Percentiles rank a stretch among this genome's conserved stretches.
Evolutionary conservation across 1,140 invertebrate species (phyloP).

Genomic region (Antheraea pernyi): DNA sequence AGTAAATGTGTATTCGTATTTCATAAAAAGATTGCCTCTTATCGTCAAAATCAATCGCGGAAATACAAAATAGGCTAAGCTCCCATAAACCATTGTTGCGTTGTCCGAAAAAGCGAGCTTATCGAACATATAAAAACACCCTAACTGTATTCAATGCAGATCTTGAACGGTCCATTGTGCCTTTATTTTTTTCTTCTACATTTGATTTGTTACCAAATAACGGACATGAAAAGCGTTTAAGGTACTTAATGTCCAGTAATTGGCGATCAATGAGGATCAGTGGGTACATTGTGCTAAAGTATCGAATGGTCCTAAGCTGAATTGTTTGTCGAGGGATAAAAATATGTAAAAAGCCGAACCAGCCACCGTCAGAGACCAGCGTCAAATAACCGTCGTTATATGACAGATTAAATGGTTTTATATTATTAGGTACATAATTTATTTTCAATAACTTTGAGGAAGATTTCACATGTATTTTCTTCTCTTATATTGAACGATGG

Average conservation of each 20-base stretch:
- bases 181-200: slow-evolving; percentile 50
- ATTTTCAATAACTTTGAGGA: background rate
- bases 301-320: slow-evolving; percentile 49
- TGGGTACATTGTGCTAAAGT: slow-evolving; percentile 75
- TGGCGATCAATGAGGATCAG: slow-evolving; percentile 79
- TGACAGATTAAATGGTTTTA: slow-evolving; percentile 38
- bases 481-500: too few species aligned
- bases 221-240: slow-evolving; percentile 72
- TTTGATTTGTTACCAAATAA: slow-evolving; percentile 78
- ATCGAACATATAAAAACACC: slow-evolving; percentile 63
- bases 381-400: slow-evolving; percentile 58
- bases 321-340: slow-evolving; percentile 63
- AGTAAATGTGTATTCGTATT: background rate
- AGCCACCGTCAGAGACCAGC: slow-evolving; percentile 55
- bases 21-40: background rate
- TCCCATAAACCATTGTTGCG: slow-evolving; percentile 51
- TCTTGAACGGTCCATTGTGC: slow-evolving; percentile 68
- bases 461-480: too few species aligned
- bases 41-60: slow-evolving; percentile 31
- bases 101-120: slow-evolving; percentile 57
- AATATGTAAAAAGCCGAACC: slow-evolving; percentile 50
- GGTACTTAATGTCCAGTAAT: slow-evolving; percentile 79
- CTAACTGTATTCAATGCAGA: slow-evolving; percentile 54
- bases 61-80: slow-evolving; percentile 39
- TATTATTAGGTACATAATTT: background rate